Evolutionary conservation across 2,888 invertebrate genomes (phyloP).

Genomic region (Branchipolynoe longqiensis): DNA sequence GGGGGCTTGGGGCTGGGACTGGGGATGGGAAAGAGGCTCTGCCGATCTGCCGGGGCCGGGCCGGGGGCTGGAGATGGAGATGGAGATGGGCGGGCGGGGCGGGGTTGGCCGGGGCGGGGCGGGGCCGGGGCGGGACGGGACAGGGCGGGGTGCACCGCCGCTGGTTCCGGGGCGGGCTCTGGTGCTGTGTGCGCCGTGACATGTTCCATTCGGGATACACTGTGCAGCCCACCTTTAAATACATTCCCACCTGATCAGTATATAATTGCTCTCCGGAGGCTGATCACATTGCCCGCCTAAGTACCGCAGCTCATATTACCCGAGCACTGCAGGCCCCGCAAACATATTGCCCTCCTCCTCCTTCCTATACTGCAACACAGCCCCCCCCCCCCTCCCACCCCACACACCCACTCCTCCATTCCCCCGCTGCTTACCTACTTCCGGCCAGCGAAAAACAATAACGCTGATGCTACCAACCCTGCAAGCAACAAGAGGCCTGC

Average conservation of each 20-base stretch:
- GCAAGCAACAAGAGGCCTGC: neutral
- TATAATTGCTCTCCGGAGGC: slow-evolving; percentile 48
- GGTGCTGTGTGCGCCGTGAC: slow-evolving; percentile 10
- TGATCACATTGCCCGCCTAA: slow-evolving; percentile 38
- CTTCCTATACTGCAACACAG: no score
- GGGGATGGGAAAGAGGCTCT: no score
- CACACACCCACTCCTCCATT: no score
- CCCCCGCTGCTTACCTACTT: no score
- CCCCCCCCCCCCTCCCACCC: no score
- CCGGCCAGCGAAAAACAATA: slow-evolving; percentile 32
- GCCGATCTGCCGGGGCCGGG: no score
- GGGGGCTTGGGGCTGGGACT: no score
- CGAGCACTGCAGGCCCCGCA: neutral
- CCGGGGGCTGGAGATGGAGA: no score
- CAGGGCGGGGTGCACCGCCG: neutral
- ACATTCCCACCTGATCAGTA: slow-evolving; percentile 54
- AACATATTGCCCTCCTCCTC: slow-evolving; percentile 44
- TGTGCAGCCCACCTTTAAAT: slow-evolving; percentile 48
- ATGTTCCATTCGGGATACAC: slow-evolving; percentile 36
- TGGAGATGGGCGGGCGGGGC: no score
- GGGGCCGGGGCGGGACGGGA: neutral
- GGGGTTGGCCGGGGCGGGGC: no score
- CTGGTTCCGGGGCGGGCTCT: neutral
- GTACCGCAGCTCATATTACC: slow-evolving; percentile 43
- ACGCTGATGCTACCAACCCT: slow-evolving; percentile 34